A percentile compares a stretch with the other conserved stretches of the same genome.
Evolutionary conservation across 2,113 vertebrate species (phyloP).

Genomic region (Saguinus midas): DNA sequence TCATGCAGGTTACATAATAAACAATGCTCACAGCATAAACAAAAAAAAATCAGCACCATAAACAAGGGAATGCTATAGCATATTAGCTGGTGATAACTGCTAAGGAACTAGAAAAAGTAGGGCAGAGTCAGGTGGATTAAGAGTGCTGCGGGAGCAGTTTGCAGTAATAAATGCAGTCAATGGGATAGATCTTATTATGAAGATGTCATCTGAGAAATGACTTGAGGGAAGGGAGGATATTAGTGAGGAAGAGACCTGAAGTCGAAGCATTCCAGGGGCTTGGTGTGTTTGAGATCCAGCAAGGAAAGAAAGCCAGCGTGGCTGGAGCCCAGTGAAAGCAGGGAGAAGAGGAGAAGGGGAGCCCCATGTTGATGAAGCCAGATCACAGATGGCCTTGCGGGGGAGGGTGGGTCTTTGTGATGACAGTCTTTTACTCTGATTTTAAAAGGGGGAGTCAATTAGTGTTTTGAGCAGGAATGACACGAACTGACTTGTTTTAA

Average conservation of each 20-base stretch:
- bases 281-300: background rate
- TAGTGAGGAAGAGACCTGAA: background rate
- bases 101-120: background rate
- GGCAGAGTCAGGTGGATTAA: background rate
- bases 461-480: background rate
- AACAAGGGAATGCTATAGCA: background rate
- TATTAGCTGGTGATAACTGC: background rate
- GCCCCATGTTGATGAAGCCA: background rate
- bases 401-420: background rate
- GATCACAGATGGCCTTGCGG: too few relatives aligned
- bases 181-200: background rate
- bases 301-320: background rate
- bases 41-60: background rate
- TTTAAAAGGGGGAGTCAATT: background rate
- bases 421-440: background rate
- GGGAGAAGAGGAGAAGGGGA: background rate
- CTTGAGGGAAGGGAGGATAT: background rate
- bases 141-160: too few relatives aligned
- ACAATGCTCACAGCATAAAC: background rate
- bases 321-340: background rate
- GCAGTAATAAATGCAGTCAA: background rate
- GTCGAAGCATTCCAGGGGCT: background rate
- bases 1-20: background rate
- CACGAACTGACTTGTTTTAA: background rate
- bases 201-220: background rate